Evolutionary conservation across 2,888 invertebrate genomes (phyloP).

Genomic region (Hyposoter dolosus): DNA sequence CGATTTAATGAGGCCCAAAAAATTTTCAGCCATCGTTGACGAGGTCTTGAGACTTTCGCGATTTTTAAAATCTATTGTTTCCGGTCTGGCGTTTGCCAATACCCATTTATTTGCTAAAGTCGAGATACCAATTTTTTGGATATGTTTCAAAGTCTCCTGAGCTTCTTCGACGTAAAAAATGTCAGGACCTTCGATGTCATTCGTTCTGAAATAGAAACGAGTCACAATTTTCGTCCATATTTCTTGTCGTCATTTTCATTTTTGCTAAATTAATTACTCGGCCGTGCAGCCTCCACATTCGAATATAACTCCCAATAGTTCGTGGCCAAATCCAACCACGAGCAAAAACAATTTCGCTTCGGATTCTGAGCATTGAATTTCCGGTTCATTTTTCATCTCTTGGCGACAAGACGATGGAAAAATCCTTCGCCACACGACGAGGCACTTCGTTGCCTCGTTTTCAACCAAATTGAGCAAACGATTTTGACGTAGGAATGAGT

Average conservation of each 20-base stretch:
- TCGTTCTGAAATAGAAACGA: slow-evolving; percentile 83
- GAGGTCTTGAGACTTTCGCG: slow-evolving; percentile 74
- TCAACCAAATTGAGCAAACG: slow-evolving; percentile 90
- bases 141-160: slow-evolving; percentile 92
- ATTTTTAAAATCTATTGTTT: slow-evolving; percentile 84
- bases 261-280: slow-evolving; percentile 80
- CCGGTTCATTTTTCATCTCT: slow-evolving; percentile 71
- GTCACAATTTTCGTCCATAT: background rate
- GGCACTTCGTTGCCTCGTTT: slow-evolving; percentile 89
- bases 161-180: slow-evolving; percentile 96
- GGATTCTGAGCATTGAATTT: slow-evolving; percentile 83
- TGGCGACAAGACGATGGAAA: slow-evolving; percentile 86
- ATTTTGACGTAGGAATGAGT: slow-evolving; percentile 91
- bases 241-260: background rate
- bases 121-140: slow-evolving; percentile 91
- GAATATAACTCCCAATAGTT: slow-evolving; percentile 90
- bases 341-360: slow-evolving; percentile 91
- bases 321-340: slow-evolving; percentile 89
- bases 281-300: slow-evolving; percentile 92
- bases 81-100: slow-evolving; percentile 88
- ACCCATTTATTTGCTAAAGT: slow-evolving; percentile 90
- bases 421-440: slow-evolving; percentile 92
- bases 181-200: slow-evolving; percentile 89
- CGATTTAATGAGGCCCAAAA: slow-evolving; percentile 82
- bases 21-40: slow-evolving; percentile 83